A percentile compares a stretch with the other conserved stretches of the same genome.
Evolutionary conservation across 2,113 vertebrate species (phyloP).

Genomic region (Semnornis frantzii): DNA sequence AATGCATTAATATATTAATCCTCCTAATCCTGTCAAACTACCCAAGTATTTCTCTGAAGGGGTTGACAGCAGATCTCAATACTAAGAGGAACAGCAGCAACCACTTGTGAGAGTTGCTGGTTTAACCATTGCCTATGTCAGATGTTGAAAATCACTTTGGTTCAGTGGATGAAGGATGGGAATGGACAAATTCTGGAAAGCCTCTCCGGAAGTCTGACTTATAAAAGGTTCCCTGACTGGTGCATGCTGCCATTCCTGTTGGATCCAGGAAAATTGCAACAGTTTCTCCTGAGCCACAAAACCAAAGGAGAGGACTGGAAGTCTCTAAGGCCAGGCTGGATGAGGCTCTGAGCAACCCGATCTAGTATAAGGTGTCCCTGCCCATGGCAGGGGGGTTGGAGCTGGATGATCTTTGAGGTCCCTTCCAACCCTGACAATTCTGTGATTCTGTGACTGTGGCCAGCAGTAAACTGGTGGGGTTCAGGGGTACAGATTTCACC

Average conservation of each 20-base stretch:
- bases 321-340: too few relatives aligned
- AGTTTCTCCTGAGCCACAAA: neutral
- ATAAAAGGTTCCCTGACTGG: neutral
- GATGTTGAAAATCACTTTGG: neutral
- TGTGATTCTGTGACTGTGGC: neutral
- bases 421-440: too few relatives aligned
- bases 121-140: neutral
- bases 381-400: too few relatives aligned
- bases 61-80: conserved; percentile 18
- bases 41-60: conserved; percentile 21
- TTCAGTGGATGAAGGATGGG: neutral
- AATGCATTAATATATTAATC: conserved; percentile 79
- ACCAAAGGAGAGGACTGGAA: neutral
- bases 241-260: neutral
- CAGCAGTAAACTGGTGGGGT: neutral
- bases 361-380: too few relatives aligned
- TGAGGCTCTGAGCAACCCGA: too few relatives aligned
- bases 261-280: neutral
- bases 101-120: neutral
- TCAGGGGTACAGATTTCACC: neutral
- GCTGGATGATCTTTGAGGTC: too few relatives aligned
- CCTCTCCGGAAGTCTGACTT: neutral
- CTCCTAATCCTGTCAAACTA: conserved; percentile 78
- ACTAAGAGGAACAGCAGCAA: neutral
- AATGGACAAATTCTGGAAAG: neutral